These are phyloP conservation scores for Cataglyphis cursor DNA, from an alignment of 2,888 invertebrate genomes.

Conservation along the genomic window DNA sequence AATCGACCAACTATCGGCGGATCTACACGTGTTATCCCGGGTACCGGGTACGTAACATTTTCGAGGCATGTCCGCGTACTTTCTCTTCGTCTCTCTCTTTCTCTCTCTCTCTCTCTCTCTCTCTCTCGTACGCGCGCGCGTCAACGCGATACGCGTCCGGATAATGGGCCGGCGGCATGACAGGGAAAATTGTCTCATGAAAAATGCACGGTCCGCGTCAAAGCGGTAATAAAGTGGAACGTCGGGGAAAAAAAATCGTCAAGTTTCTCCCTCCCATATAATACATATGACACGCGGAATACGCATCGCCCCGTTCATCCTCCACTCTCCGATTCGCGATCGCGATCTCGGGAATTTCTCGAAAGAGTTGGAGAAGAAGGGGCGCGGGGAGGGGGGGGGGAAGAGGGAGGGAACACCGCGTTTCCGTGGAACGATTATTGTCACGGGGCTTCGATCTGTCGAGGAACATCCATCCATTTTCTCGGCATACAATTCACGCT, in stretches of 20 bases:
- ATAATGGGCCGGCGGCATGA: slow-evolving; percentile 80
- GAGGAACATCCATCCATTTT: slow-evolving; percentile 61
- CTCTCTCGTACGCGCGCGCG: slow-evolving; percentile 17
- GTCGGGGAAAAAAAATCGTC: slow-evolving; percentile 60
- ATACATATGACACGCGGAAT: neutral
- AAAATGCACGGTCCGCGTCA: slow-evolving; percentile 78
- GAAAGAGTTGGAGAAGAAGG: slow-evolving; percentile 22
- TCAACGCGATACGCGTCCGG: slow-evolving; percentile 70
- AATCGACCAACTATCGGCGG: slow-evolving; percentile 78
- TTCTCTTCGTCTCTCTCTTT: slow-evolving; percentile 63
- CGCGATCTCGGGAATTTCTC: slow-evolving; percentile 27
- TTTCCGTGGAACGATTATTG: slow-evolving; percentile 55
- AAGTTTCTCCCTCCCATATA: neutral
- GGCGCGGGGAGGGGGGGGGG: too few species aligned
- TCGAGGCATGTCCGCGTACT: slow-evolving; percentile 72
- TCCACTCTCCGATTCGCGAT: neutral
- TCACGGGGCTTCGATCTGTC: slow-evolving; percentile 58
- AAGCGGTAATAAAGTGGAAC: slow-evolving; percentile 74
- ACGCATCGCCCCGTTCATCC: neutral
- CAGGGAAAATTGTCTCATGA: slow-evolving; percentile 82
- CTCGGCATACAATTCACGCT: slow-evolving; percentile 51
- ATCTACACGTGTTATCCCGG: slow-evolving; percentile 80
- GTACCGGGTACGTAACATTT: slow-evolving; percentile 73
- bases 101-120: neutral
- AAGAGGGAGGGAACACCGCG: neutral